Percentiles rank a stretch among this genome's conserved stretches.
Conservation (phyloP, 2,113 vertebrate genomes). For the Epinephelus cyanopodus region DNA sequence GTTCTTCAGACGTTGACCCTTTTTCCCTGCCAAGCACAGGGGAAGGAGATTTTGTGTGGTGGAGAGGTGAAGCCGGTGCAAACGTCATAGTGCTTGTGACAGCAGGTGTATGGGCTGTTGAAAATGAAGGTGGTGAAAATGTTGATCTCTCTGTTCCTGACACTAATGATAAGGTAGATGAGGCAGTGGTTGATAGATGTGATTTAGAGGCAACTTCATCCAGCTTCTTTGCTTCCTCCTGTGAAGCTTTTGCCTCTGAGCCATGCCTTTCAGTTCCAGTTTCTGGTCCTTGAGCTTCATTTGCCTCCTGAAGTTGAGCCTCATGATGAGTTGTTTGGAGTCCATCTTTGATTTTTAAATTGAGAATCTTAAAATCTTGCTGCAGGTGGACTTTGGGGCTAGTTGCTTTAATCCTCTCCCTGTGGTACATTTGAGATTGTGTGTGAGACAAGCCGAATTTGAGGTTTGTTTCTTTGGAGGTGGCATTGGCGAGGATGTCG, state of each 20-base stretch:
- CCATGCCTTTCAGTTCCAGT: not conserved
- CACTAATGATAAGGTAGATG: constrained; percentile 5
- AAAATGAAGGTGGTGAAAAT: not conserved
- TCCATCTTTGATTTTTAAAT: constrained; percentile 1
- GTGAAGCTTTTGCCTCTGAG: not conserved
- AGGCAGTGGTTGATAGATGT: not conserved
- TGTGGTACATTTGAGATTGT: constrained; percentile 4
- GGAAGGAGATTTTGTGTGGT: not conserved
- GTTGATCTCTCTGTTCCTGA: not conserved
- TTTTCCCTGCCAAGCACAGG: not conserved
- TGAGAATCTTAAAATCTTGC: not conserved
- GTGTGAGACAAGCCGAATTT: constrained; percentile 7
- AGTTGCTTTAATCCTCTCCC: constrained; percentile 13
- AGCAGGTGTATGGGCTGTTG: not conserved
- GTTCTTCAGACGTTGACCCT: not conserved
- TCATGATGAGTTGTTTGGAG: not conserved
- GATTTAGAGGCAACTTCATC: not conserved
- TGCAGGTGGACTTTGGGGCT: constrained; percentile 6
- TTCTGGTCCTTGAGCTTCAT: not conserved
- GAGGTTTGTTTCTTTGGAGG: constrained; percentile 44
- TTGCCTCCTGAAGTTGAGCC: not conserved
- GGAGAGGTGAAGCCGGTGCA: not conserved
- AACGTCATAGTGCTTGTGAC: not conserved
- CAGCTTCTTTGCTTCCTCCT: not conserved
- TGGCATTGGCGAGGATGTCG: constrained; percentile 4